These are phyloP conservation scores for Beris morrisii DNA, from an alignment of 2,888 invertebrate species.

Conservation along the genomic window DNA sequence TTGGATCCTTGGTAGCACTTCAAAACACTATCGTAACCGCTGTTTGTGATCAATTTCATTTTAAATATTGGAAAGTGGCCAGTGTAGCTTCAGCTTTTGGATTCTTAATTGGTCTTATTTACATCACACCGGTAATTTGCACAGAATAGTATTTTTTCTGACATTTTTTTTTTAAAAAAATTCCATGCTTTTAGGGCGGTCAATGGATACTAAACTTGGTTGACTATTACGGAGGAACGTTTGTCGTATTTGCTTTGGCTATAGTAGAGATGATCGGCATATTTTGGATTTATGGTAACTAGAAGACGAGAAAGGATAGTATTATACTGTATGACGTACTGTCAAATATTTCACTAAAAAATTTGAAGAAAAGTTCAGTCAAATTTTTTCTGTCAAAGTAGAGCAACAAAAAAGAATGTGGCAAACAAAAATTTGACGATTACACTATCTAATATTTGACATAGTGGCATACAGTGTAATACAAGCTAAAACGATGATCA, in stretches of 20 bases:
- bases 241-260: conserved; percentile 62
- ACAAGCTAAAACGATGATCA: too few species aligned
- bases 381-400: too few species aligned
- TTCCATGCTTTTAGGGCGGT: conserved; percentile 63
- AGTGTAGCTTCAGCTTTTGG: conserved; percentile 60
- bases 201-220: conserved; percentile 63
- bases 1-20: conserved; percentile 75
- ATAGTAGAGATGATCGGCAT: conserved; percentile 62
- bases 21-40: conserved; percentile 70
- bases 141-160: not conserved
- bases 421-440: too few species aligned
- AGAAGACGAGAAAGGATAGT: too few species aligned
- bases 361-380: too few species aligned
- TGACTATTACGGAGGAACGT: conserved; percentile 65
- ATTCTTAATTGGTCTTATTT: conserved; percentile 68
- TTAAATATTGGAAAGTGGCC: conserved; percentile 65
- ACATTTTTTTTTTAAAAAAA: too few species aligned
- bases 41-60: conserved; percentile 66
- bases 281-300: conserved; percentile 63
- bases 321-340: too few species aligned
- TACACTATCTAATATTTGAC: too few species aligned
- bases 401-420: too few species aligned
- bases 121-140: conserved; percentile 71
- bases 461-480: too few species aligned
- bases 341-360: too few species aligned